Percentiles rank a stretch among this genome's conserved stretches.
These are phyloP conservation scores for Anhinga rufa DNA, from an alignment of 2,113 vertebrate genomes.

Conservation along the genomic window DNA sequence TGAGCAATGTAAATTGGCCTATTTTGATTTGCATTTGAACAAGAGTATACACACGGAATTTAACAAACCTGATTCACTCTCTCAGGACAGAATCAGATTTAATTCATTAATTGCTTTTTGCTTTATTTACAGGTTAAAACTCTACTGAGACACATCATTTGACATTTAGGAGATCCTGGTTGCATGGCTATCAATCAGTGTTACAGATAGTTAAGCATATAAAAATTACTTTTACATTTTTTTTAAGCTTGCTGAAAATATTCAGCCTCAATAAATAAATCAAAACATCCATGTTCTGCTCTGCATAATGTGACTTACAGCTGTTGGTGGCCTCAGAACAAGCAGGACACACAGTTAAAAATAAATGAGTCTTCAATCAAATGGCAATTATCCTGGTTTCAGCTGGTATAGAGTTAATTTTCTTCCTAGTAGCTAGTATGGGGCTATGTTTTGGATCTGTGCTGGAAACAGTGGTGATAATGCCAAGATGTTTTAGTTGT, in stretches of 20 bases:
- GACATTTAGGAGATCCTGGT: not conserved
- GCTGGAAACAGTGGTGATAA: too few species aligned
- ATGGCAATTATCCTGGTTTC: too few species aligned
- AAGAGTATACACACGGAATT: not conserved
- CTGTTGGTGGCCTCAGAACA: not conserved
- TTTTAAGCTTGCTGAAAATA: not conserved
- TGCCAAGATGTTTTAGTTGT: too few species aligned
- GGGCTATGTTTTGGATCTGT: too few species aligned
- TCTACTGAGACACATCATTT: conserved; percentile 23
- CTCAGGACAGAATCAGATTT: conserved; percentile 24
- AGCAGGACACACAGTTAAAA: not conserved
- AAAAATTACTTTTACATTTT: not conserved
- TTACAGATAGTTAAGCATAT: conserved; percentile 17
- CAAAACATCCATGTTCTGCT: not conserved
- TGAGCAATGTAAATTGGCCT: not conserved
- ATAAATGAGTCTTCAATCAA: not conserved
- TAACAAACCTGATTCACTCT: not conserved
- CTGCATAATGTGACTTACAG: not conserved
- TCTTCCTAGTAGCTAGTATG: too few species aligned
- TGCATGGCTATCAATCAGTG: not conserved
- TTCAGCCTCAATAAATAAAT: not conserved
- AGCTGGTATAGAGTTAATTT: too few species aligned
- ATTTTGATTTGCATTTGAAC: conserved; percentile 3
- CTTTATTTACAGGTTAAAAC: conserved; percentile 57
- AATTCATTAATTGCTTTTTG: conserved; percentile 27